Evolutionary conservation across 2,113 vertebrate species (phyloP).

Genomic region (Dendropsophus ebraccatus): DNA sequence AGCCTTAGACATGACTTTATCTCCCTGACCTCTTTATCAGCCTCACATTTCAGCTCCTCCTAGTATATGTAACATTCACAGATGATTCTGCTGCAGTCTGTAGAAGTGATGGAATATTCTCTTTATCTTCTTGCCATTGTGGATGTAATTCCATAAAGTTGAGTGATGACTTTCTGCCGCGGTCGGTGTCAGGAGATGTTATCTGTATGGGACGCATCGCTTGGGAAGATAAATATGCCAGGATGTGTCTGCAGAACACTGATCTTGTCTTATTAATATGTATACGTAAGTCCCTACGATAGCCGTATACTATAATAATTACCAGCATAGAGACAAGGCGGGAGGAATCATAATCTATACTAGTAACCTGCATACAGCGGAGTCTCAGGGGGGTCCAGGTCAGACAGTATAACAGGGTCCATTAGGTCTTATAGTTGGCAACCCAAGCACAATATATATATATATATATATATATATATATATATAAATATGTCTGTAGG

Average conservation of each 20-base stretch:
- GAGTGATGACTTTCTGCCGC: background rate
- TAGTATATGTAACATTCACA: background rate
- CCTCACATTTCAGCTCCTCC: background rate
- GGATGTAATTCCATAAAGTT: background rate
- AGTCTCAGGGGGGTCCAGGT: no score
- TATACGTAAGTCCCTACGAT: background rate
- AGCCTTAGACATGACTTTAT: background rate
- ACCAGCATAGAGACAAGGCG: no score
- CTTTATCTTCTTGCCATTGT: conserved; percentile 17
- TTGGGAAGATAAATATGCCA: background rate
- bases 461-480: no score
- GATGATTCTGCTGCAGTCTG: background rate
- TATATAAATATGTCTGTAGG: no score
- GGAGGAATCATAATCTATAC: no score
- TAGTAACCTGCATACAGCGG: no score
- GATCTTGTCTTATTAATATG: background rate
- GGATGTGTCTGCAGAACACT: background rate
- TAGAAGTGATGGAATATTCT: background rate
- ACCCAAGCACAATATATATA: no score
- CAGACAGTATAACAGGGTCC: background rate
- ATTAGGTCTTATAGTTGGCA: background rate
- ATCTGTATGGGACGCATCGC: background rate
- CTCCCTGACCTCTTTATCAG: background rate
- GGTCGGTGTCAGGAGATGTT: background rate
- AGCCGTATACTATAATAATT: background rate